Percentiles rank a stretch among this genome's conserved stretches.
These are phyloP conservation scores for Tholera decimalis DNA, from an alignment of 2,888 invertebrate species.

Conservation along the genomic window DNA sequence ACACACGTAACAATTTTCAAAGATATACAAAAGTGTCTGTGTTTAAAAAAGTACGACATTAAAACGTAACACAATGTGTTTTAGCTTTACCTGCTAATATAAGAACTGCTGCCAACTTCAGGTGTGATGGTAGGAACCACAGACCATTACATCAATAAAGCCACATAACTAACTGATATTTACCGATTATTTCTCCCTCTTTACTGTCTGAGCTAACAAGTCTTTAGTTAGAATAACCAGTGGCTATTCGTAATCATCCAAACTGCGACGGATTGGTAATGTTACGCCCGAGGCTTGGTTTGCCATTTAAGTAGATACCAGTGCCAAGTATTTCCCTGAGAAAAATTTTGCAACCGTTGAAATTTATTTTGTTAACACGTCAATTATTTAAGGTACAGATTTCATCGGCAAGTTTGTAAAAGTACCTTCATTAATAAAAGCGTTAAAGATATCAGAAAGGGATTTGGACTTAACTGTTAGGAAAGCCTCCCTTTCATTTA, in stretches of 20 bases:
- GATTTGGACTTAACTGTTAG: slow-evolving; percentile 1
- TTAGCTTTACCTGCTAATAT: no score
- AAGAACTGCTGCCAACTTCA: no score
- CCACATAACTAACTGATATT: slow-evolving; percentile 42
- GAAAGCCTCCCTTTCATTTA: slow-evolving; percentile 21
- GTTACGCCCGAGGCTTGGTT: slow-evolving; percentile 17
- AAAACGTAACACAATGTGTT: no score
- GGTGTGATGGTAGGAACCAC: no score
- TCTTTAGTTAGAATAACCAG: slow-evolving; percentile 54
- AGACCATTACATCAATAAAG: slow-evolving; percentile 31
- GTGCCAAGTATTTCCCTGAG: slow-evolving; percentile 35
- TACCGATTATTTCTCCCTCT: slow-evolving; percentile 55
- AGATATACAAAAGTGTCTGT: no score
- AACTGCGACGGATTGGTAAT: slow-evolving; percentile 64
- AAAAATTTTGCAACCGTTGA: slow-evolving; percentile 28
- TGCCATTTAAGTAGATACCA: slow-evolving; percentile 42
- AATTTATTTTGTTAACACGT: neutral
- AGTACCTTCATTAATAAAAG: neutral
- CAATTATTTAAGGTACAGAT: neutral
- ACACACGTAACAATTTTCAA: no score
- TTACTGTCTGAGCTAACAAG: slow-evolving; percentile 52
- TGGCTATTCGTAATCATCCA: slow-evolving; percentile 43
- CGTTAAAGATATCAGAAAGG: neutral
- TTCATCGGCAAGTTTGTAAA: neutral
- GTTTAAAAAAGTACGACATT: no score